A percentile compares a stretch with the other conserved stretches of the same genome.
These are phyloP conservation scores for Notodonta dromedarius DNA, from an alignment of 2,888 invertebrate genomes.

Conservation along the genomic window DNA sequence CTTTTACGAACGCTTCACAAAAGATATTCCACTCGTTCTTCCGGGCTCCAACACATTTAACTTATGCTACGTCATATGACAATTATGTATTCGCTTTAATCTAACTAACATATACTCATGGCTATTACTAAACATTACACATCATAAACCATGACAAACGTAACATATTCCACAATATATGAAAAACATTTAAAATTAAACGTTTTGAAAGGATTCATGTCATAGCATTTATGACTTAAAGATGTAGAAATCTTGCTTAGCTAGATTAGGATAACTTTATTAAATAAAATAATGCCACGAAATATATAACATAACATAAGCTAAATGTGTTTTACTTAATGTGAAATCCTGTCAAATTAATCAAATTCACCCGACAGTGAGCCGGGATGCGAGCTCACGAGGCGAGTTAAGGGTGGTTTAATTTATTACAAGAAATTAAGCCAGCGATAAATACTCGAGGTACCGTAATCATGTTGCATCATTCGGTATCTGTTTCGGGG, in stretches of 20 bases:
- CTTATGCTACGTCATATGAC: conserved; percentile 12
- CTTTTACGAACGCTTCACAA: conserved; percentile 29
- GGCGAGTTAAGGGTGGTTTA: conserved; percentile 51
- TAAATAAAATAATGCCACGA: background rate
- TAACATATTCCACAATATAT: too few relatives aligned
- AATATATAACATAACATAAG: conserved; percentile 11
- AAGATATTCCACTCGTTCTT: conserved; percentile 15
- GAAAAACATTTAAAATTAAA: too few relatives aligned
- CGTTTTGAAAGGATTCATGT: too few relatives aligned
- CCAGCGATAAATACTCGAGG: conserved; percentile 64
- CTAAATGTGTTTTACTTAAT: conserved; percentile 33
- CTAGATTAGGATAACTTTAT: too few relatives aligned
- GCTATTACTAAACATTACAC: too few relatives aligned
- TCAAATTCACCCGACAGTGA: conserved; percentile 49
- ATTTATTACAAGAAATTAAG: conserved; percentile 57
- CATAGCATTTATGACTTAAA: too few relatives aligned
- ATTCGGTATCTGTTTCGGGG: conserved; percentile 45
- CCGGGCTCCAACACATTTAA: conserved; percentile 7
- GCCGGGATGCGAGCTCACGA: conserved; percentile 26
- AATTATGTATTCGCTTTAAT: too few relatives aligned
- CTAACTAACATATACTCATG: too few relatives aligned
- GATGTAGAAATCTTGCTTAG: too few relatives aligned
- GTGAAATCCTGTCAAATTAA: conserved; percentile 48
- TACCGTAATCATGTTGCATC: conserved; percentile 70
- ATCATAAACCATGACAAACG: too few relatives aligned